Evolutionary conservation across 2,113 vertebrate genomes (phyloP), one percentile per base, ranked within the genome.

Genomic region (Electrona antarctica): DNA sequence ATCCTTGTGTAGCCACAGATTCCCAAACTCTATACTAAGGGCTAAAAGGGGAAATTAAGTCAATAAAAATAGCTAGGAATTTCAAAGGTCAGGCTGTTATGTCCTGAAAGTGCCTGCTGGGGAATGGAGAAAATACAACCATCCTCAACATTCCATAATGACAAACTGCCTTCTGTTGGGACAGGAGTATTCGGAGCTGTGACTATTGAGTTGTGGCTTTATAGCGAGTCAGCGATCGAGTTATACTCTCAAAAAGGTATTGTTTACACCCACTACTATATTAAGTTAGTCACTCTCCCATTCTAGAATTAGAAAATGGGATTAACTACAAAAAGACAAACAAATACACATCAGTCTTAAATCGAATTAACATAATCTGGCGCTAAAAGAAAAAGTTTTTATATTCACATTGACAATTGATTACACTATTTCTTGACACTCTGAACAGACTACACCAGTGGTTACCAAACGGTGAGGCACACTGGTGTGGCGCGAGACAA

Each of bases 61-160:
- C 69, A 46, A 68, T 73, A 60, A 76, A 70, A 57, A 76, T 4
- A 14, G 5, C 28, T 69, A 60, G 21, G n/a, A 8, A 70, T 79
- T 77, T 68, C 46, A 80, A 78, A 77, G 54, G 48, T 79, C 71
- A 28, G 49, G 33, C 52, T 46, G 50, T 48, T 74, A 21, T 14
- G 11, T 33, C 69, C 52, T 77, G 46, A 61, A 46, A 58, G 73
- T 56, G 51, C 76, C 64, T 21, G 48, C 56, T 29, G 68, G 57
- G 63, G 49, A 75, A 77, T 67, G 58, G 69, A 77, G 78, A 55
- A 67, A 68, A 82, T 83, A 77, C 69, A 77, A 77, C 77, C 83
- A 14, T 50, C 68, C 67, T 76, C 74, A 74, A 51, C 14, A 76
- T 79, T 65, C 57, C 46, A 6, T n/a, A 50, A 57, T 60, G 73